A percentile compares a stretch with the other conserved stretches of the same genome.
These are phyloP conservation scores for Stenopsyche tienmushanensis DNA, from an alignment of 1,140 invertebrate species.

Conservation along the genomic window DNA sequence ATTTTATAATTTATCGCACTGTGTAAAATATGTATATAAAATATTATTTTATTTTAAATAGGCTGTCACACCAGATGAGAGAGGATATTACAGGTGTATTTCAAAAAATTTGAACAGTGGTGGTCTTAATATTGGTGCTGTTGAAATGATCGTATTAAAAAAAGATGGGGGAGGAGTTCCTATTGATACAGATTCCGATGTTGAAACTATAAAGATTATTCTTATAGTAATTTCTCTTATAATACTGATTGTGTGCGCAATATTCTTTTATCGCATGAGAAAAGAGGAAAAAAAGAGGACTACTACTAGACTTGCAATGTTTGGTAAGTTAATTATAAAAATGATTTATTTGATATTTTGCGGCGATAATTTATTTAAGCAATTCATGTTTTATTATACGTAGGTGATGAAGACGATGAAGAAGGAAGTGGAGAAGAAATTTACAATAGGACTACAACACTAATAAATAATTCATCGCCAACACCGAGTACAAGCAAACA, in stretches of 20 bases:
- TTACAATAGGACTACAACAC: conserved; percentile 53
- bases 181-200: conserved; percentile 46
- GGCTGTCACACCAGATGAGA: conserved; percentile 61
- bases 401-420: conserved; percentile 52
- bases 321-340: conserved; percentile 44
- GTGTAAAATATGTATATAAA: too few relatives aligned
- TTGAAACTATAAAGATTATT: conserved; percentile 50
- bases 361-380: not conserved
- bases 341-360: conserved; percentile 7
- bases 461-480: conserved; percentile 44
- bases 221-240: conserved; percentile 52
- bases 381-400: conserved; percentile 37
- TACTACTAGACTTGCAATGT: conserved; percentile 45
- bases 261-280: conserved; percentile 50
- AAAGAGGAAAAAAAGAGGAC: conserved; percentile 51
- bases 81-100: conserved; percentile 64
- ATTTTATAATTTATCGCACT: conserved; percentile 18
- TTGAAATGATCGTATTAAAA: conserved; percentile 62
- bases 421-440: conserved; percentile 53
- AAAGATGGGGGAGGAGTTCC: conserved; percentile 47
- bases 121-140: conserved; percentile 56
- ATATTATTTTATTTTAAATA: conserved; percentile 46
- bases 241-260: conserved; percentile 49
- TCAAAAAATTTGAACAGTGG: conserved; percentile 59
- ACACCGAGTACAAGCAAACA: conserved; percentile 51